phyloP scores from a whole-genome alignment of 2,113 vertebrate genomes.

The Pseudorhombus dupliciocellatus region DNA sequence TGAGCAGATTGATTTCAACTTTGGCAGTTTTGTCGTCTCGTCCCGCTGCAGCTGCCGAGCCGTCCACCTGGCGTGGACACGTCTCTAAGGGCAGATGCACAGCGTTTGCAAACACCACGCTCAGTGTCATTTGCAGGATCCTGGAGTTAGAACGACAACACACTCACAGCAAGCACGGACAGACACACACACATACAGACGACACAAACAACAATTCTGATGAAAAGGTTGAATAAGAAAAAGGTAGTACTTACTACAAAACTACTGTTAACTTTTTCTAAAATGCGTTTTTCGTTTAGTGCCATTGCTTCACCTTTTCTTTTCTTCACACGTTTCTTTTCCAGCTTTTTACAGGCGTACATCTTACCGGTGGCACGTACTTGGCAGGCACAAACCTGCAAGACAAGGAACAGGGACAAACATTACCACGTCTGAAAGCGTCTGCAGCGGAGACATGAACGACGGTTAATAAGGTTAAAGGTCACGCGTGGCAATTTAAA shows the following conservation, averaged over 20 bases:
- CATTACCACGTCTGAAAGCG: conserved; percentile 38
- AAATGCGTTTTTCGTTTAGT: conserved; percentile 91
- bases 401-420: conserved; percentile 38
- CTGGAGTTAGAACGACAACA: conserved; percentile 31
- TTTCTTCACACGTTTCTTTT: conserved; percentile 94
- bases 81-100: conserved; percentile 33
- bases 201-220: conserved; percentile 52
- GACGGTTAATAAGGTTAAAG: conserved; percentile 27
- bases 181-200: neutral
- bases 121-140: conserved; percentile 61
- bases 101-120: conserved; percentile 51
- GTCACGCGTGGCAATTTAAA: conserved; percentile 11
- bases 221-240: conserved; percentile 75
- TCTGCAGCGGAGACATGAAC: conserved; percentile 32
- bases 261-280: conserved; percentile 93
- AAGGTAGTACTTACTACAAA: conserved; percentile 91
- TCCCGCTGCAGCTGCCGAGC: neutral
- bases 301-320: conserved; percentile 93
- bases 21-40: conserved; percentile 22
- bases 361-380: conserved; percentile 95
- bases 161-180: neutral
- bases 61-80: neutral
- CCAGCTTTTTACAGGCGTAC: conserved; percentile 97
- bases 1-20: too few species aligned
- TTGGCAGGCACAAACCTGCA: conserved; percentile 94